Evolutionary conservation across 2,888 invertebrate genomes (phyloP).

Genomic region (Celastrina argiolus): DNA sequence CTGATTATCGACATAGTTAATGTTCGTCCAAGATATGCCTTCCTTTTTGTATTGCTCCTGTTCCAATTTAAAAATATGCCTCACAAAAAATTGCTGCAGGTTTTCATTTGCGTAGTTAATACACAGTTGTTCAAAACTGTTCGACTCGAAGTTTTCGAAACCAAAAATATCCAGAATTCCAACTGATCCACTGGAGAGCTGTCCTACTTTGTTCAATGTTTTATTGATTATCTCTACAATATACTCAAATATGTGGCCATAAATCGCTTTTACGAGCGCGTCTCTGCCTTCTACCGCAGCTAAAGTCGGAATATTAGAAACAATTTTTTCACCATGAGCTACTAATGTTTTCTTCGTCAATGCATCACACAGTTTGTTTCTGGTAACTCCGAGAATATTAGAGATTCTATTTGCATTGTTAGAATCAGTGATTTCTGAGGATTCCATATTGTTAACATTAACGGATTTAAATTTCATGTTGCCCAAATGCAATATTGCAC

Average conservation of each 20-base stretch:
- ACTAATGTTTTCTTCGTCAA: slow-evolving; percentile 92
- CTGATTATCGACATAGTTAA: slow-evolving; percentile 95
- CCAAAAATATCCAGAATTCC: slow-evolving; percentile 98
- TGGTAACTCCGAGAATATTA: slow-evolving; percentile 83
- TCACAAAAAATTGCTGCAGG: slow-evolving; percentile 96
- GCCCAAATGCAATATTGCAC: slow-evolving; percentile 93
- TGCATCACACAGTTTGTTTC: slow-evolving; percentile 84
- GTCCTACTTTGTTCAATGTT: slow-evolving; percentile 84
- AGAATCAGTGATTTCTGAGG: slow-evolving; percentile 88
- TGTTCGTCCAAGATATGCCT: slow-evolving; percentile 93
- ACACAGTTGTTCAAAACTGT: slow-evolving; percentile 97
- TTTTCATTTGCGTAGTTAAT: slow-evolving; percentile 98
- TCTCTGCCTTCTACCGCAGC: slow-evolving; percentile 91
- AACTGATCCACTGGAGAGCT: slow-evolving; percentile 82
- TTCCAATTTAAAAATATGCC: slow-evolving; percentile 96
- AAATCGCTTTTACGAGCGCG: slow-evolving; percentile 95
- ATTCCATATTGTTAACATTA: slow-evolving; percentile 89
- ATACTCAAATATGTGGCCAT: slow-evolving; percentile 92
- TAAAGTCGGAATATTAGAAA: slow-evolving; percentile 84
- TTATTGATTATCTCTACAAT: slow-evolving; percentile 94
- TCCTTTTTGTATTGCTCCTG: slow-evolving; percentile 95
- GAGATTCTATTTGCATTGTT: slow-evolving; percentile 84
- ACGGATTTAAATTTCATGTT: slow-evolving; percentile 90
- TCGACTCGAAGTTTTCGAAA: slow-evolving; percentile 94
- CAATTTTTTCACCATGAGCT: slow-evolving; percentile 88